Conservation (phyloP, 2,797 vertebrate genomes). For the Trematomus bernacchii region DNA sequence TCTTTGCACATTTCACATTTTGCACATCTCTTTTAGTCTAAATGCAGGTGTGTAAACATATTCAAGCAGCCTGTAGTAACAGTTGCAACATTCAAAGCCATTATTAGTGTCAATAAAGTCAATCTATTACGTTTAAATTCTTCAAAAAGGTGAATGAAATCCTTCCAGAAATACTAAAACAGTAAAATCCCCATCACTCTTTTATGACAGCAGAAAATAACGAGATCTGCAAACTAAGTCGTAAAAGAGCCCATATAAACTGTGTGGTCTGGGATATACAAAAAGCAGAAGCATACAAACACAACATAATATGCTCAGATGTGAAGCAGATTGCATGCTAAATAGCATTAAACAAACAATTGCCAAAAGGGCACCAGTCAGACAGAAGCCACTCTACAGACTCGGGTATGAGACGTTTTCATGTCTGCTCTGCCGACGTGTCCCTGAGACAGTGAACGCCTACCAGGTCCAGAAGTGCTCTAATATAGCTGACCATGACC, state of each 20-base stretch:
- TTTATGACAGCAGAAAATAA: not conserved
- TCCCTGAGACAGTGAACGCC: not conserved
- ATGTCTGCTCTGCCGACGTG: constrained; percentile 2
- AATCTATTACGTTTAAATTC: not conserved
- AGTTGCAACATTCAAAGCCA: not conserved
- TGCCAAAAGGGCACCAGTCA: not conserved
- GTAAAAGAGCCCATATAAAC: not conserved
- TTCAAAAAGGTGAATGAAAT: not conserved
- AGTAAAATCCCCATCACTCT: not conserved
- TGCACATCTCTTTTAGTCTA: not conserved
- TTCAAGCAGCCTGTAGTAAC: not conserved
- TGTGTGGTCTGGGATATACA: not conserved
- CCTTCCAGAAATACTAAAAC: not conserved
- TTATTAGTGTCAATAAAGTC: constrained; percentile 4
- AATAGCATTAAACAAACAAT: not conserved
- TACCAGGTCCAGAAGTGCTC: not conserved
- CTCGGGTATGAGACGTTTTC: not conserved
- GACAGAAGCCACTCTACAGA: not conserved
- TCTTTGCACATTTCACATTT: not conserved
- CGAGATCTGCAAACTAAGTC: not conserved
- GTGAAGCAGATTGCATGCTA: not conserved
- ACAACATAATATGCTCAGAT: not conserved
- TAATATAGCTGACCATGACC: constrained; percentile 20
- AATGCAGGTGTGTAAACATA: not conserved
- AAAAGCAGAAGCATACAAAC: not conserved